A percentile compares a stretch with the other conserved stretches of the same genome.
These are phyloP conservation scores for Spermophilus dauricus DNA, from an alignment of 2,113 vertebrate species.

Conservation along the genomic window DNA sequence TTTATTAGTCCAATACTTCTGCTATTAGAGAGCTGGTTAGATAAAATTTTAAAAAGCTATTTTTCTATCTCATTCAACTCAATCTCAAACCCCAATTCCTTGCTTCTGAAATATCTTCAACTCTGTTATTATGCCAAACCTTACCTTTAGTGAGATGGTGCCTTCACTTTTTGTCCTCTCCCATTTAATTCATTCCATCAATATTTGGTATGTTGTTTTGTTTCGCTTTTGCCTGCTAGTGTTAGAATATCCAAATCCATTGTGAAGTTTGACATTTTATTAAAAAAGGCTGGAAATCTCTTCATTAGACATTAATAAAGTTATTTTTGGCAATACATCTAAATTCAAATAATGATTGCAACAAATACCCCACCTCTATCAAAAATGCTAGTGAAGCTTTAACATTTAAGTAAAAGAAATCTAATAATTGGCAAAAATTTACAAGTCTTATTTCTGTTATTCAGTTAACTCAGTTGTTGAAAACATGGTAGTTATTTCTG, in stretches of 20 bases:
- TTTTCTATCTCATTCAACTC: not conserved
- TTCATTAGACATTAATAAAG: not conserved
- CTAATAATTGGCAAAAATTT: not conserved
- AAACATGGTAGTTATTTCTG: conserved; percentile 56
- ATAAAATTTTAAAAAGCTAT: not conserved
- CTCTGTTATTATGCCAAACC: not conserved
- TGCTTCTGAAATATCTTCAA: not conserved
- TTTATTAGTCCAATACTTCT: not conserved
- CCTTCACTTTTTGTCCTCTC: not conserved
- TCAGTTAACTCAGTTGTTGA: conserved; percentile 48
- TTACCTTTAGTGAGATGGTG: not conserved
- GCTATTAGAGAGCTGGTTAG: not conserved
- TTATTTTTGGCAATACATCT: not conserved
- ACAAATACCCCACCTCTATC: not conserved
- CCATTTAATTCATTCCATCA: not conserved
- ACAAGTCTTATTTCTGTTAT: conserved; percentile 22
- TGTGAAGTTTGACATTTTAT: not conserved
- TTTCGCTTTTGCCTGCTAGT: not conserved
- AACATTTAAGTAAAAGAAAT: conserved; percentile 25
- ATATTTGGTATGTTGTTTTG: not conserved
- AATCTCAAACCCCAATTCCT: not conserved
- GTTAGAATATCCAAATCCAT: not conserved
- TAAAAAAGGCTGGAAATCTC: not conserved
- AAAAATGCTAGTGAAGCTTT: not conserved
- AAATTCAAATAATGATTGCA: conserved; percentile 11